Conservation (phyloP, 2,888 invertebrate genomes). For the Thera obeliscata region DNA sequence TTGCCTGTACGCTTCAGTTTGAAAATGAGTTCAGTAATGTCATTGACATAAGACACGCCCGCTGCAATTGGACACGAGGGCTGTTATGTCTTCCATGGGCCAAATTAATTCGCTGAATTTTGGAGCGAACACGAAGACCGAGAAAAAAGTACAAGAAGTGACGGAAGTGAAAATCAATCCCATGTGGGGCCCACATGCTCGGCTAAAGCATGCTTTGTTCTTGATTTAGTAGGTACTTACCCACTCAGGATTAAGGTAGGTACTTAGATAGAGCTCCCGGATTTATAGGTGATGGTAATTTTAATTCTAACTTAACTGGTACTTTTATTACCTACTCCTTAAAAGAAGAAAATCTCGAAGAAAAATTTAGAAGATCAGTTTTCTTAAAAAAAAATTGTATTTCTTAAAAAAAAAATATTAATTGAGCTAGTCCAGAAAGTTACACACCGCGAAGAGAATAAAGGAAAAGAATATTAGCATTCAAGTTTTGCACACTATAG, state of each 20-base stretch:
- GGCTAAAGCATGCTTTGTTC: constrained; percentile 53
- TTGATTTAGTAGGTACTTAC: constrained; percentile 10
- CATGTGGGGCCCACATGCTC: constrained; percentile 66
- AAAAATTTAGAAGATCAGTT: no score
- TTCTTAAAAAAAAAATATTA: no score
- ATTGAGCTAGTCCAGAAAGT: no score
- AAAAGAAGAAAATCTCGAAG: no score
- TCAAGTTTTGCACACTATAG: no score
- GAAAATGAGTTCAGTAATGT: constrained; percentile 17
- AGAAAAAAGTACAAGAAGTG: constrained; percentile 62
- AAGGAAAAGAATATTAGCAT: no score
- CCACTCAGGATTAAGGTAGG: no score
- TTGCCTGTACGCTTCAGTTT: not conserved
- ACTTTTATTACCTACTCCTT: no score
- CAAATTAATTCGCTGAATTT: constrained; percentile 76
- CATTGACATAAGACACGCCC: constrained; percentile 31
- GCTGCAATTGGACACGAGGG: constrained; percentile 28
- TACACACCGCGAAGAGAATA: no score
- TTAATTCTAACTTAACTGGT: no score
- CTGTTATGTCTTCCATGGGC: constrained; percentile 43
- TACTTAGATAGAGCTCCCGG: not conserved
- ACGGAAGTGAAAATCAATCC: constrained; percentile 76
- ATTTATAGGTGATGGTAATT: not conserved
- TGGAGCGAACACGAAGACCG: constrained; percentile 47
- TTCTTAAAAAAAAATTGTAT: no score